phyloP scores from a whole-genome alignment of 2,797 vertebrate species.

The Centroberyx gerrardi region DNA sequence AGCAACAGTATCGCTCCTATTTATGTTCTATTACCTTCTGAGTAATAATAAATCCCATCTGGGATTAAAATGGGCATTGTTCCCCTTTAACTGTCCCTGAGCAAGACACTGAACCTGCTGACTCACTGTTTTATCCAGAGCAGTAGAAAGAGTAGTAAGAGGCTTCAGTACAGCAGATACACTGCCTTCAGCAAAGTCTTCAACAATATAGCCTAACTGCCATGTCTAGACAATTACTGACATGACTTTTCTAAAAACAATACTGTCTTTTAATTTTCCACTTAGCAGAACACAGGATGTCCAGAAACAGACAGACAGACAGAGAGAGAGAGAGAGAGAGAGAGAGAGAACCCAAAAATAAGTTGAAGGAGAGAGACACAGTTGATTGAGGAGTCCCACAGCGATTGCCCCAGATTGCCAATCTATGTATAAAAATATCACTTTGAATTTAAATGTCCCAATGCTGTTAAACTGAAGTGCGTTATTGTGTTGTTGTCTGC shows the following conservation, averaged over 20 bases:
- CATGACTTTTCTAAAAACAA: too few species aligned
- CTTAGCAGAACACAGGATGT: not conserved
- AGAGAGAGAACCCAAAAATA: constrained; percentile 11
- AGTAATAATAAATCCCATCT: not conserved
- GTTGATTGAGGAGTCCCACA: constrained; percentile 12
- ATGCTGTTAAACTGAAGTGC: not conserved
- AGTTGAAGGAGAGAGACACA: not conserved
- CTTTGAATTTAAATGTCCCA: constrained; percentile 12
- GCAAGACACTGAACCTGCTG: not conserved
- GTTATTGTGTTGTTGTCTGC: constrained; percentile 27
- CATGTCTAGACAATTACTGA: too few species aligned
- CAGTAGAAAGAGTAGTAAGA: too few species aligned
- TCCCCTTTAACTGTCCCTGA: constrained; percentile 1
- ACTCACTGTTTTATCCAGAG: constrained; percentile 6
- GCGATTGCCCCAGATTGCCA: not conserved
- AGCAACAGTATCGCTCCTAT: too few species aligned
- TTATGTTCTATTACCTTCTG: not conserved
- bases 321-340: not conserved
- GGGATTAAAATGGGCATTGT: not conserved
- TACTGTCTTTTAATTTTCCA: too few species aligned
- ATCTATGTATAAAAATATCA: not conserved
- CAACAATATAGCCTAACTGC: too few species aligned
- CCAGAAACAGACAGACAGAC: not conserved
- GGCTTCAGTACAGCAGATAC: too few species aligned
- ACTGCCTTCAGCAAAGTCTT: too few species aligned